Base-by-base conservation (phyloP, 2,888 invertebrate genomes). In the Tachystola acroxantha region DNA sequence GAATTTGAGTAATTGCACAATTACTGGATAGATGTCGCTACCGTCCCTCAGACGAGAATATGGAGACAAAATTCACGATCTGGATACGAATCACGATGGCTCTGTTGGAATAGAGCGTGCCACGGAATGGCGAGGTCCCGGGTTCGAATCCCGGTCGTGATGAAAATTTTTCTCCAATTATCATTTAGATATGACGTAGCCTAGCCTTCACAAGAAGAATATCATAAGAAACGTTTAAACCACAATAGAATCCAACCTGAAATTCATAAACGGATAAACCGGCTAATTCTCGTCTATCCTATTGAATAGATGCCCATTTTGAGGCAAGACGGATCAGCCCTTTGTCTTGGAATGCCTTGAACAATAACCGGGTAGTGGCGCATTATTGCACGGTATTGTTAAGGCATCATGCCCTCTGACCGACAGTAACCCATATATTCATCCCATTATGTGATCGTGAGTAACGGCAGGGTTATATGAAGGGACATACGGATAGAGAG, bases 391-490 rank as follows among this genome's bases (percentile, higher is more conserved):
- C 59, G 64, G 68, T 71, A 77, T 81, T 79, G 81, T 82, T 71
- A 63, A 50, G 53, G 48, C 58, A 53, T 70, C 57, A 63, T 57
- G 66, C 57, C 57, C 65, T 61, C 73, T 82, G 84, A 80, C 82
- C 84, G 79, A 76, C 75, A 61, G 64, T 69, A 66, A 71, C 67
- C 78, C 79, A 77, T 79, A 79, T 75, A 74, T 78, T 71, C 77
- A 71, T 73, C 68, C 77, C 64, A 76, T 81, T 81, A 79, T 79
- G 66, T 67, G 69, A 74, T 77, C 75, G 69, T 80, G 76, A 78
- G 75, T 73, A 71, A 72, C 57, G 62, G 50, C 64, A 50, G 53
- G 55, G 58, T 61, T 62, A 50, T 49, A 42, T 41, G 10, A 1
- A 10, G 42, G 19, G 52, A 68, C 54, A 64, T 37, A 73, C 58